Evolutionary conservation across 1,140 invertebrate genomes (phyloP), one percentile per base, ranked within the genome.

Genomic region (Matsumurasca onukii): DNA sequence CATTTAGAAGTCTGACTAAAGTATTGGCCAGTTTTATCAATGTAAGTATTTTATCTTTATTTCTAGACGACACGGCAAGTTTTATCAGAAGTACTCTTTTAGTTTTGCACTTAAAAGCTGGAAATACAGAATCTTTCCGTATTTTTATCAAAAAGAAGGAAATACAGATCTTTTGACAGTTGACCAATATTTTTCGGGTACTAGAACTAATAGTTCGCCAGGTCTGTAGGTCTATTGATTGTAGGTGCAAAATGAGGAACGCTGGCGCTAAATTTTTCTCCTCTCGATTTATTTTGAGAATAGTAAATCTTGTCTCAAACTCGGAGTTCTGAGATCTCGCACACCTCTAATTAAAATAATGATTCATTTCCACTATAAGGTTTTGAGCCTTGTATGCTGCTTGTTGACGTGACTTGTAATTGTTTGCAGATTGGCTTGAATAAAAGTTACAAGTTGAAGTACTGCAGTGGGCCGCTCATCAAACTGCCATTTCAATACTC

Each of bases 1-100:
- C 86, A 90, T 77, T 82, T 89, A 80, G 88, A 90, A 78, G 88
- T 91, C 82, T 90, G 85, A 86, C 80, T 45, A 31, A 34, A 34
- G 30, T 63, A 63, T 63, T 63, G 61, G 30, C 30, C 61, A 63
- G 30, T 63, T 63, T 15, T 63, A 27, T 59, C 24, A 59, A 59
- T 22, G 55, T 59, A 59, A 59, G 55, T 39, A 5, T 9, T 9
- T 39, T 39, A 39, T 39, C n/a, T 9, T 9, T 39, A 17, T 39
- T 39, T 5, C 17, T 39, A 39, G 5, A 39, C 5, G 5, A 9
- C 17, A 9, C 5, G 17, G 5, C 17, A 9, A 9, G 34, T 17
- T 39, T 17, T 39, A 39, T 39, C 5, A 17, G 17, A 39, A 39
- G 5, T 39, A 39, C 17, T 39, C 17, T 39, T 39, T 39, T 39